Evolutionary conservation across 2,888 invertebrate genomes (phyloP).

Genomic region (Germaria angustata): DNA sequence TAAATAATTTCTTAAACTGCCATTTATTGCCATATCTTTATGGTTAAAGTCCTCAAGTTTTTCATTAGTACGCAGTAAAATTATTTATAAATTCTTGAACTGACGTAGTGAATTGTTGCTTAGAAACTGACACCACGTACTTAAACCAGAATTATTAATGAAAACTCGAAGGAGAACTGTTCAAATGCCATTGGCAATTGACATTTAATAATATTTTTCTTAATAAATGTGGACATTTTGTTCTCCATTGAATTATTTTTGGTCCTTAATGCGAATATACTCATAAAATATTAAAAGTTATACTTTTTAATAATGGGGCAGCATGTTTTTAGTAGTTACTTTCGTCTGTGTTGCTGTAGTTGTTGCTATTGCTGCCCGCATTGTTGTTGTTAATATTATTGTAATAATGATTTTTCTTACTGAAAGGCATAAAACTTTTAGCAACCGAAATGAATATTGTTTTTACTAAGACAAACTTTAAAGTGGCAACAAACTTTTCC

Average conservation of each 20-base stretch:
- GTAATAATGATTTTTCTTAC: slow-evolving; percentile 52
- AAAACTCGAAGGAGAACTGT: slow-evolving; percentile 12
- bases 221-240: slow-evolving; percentile 34
- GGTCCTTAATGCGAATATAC: background rate
- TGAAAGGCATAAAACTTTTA: slow-evolving; percentile 54
- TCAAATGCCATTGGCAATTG: slow-evolving; percentile 45
- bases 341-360: background rate
- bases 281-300: slow-evolving; percentile 53
- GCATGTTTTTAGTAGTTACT: slow-evolving; percentile 39
- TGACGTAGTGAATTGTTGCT: slow-evolving; percentile 5
- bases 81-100: background rate
- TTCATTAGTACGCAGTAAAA: slow-evolving; percentile 1
- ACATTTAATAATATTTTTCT: slow-evolving; percentile 45
- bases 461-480: slow-evolving; percentile 38
- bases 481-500: slow-evolving; percentile 50
- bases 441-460: slow-evolving; percentile 30
- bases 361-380: background rate
- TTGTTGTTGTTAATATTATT: slow-evolving; percentile 7
- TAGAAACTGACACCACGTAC: background rate
- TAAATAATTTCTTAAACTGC: slow-evolving; percentile 37
- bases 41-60: background rate
- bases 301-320: slow-evolving; percentile 47
- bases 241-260: slow-evolving; percentile 31
- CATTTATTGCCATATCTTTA: slow-evolving; percentile 17
- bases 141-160: background rate